Conservation (phyloP, 1,140 invertebrate genomes). For the Tetramorium simillimum region DNA sequence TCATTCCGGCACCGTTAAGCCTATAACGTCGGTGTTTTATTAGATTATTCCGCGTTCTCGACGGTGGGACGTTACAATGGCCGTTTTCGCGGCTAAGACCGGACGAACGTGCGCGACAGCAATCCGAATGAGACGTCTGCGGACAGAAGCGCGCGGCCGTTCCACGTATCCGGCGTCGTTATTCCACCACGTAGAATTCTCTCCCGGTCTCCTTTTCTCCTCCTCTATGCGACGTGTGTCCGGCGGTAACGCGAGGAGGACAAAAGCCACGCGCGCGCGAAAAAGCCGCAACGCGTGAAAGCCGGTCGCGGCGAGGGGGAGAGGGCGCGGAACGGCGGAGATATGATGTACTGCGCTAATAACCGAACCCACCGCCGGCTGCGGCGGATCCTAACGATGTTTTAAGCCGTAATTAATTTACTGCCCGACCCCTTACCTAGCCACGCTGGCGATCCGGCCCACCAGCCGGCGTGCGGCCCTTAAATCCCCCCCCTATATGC, state of each 20-base stretch:
- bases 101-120: slow-evolving; percentile 42
- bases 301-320: background rate
- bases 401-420: slow-evolving; percentile 84
- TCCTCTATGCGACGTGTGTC: background rate
- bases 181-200: background rate
- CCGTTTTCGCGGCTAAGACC: slow-evolving; percentile 23
- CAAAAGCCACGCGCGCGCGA: slow-evolving; percentile 35
- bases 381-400: slow-evolving; percentile 80
- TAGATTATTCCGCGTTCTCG: slow-evolving; percentile 35
- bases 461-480: slow-evolving; percentile 43
- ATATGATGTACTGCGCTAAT: slow-evolving; percentile 82
- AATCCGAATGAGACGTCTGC: slow-evolving; percentile 23
- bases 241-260: slow-evolving; percentile 25
- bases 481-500: slow-evolving; percentile 43
- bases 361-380: slow-evolving; percentile 77
- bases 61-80: slow-evolving; percentile 7
- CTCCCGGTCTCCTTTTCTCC: background rate
- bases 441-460: slow-evolving; percentile 18
- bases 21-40: slow-evolving; percentile 48
- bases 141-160: background rate
- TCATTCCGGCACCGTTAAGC: slow-evolving; percentile 38
- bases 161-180: background rate
- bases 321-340: slow-evolving; percentile 43
- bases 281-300: slow-evolving; percentile 35
- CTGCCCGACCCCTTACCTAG: slow-evolving; percentile 74